phyloP scores from a whole-genome alignment of 1,140 invertebrate species.

The Mya arenaria region DNA sequence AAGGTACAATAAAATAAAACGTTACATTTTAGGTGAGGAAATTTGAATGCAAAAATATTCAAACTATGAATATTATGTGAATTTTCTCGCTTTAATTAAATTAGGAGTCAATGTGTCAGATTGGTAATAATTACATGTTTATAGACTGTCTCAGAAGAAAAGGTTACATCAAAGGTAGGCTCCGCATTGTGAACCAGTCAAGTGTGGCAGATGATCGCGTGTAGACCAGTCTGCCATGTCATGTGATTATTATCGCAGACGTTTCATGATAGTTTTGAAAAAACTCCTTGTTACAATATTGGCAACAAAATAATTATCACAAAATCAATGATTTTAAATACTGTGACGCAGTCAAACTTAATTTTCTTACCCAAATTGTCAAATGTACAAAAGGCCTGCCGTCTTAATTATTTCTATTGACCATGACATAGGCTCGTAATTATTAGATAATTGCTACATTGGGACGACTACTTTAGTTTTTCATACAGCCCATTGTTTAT shows the following conservation, averaged over 20 bases:
- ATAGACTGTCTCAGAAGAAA: neutral
- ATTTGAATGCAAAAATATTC: no score
- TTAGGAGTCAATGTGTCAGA: no score
- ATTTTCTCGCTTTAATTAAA: no score
- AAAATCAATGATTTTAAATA: constrained; percentile 18
- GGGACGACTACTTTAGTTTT: no score
- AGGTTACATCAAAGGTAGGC: constrained; percentile 43
- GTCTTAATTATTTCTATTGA: neutral
- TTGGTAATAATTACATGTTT: neutral
- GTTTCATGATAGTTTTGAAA: constrained; percentile 26
- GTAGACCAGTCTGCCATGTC: constrained; percentile 36
- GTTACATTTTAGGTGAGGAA: no score
- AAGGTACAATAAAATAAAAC: no score
- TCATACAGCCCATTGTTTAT: no score
- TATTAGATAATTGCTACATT: no score
- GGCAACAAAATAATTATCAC: constrained; percentile 39
- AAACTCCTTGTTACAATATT: constrained; percentile 44
- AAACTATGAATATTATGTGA: no score
- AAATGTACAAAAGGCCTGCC: no score
- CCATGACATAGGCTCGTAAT: neutral
- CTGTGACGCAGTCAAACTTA: neutral
- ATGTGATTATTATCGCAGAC: constrained; percentile 36
- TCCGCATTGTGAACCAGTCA: constrained; percentile 44
- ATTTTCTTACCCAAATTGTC: neutral
- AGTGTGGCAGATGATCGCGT: constrained; percentile 35